Base-by-base conservation (phyloP, 2,888 invertebrate species). In the Drosophila prostipennis region DNA sequence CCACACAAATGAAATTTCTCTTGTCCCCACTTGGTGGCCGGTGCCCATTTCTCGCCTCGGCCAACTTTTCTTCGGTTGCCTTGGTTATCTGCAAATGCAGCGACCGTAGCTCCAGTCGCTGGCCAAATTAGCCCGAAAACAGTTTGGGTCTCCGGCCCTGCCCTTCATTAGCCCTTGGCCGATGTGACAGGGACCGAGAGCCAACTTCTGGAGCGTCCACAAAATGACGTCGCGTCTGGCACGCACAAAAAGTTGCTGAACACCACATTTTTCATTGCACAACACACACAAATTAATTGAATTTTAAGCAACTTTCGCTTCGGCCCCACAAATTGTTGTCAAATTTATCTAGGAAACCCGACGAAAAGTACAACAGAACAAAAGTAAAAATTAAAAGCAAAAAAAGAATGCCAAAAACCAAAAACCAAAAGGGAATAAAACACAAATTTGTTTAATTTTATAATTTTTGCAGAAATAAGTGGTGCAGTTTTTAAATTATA, bases 261-360 rank as follows among this genome's bases (percentile, higher is more conserved):
- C 65, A 64, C 65, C 77, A 69, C 77, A 81, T 81, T 85, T 85
- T 76, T 72, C 71, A 67, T 78, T 78, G 81, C 85, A 73, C 65
- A 69, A 70, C 65, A 67, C 78, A 82, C 51, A 83, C 81, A 80
- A 73, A 78, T 84, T 87, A 83, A 83, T 83, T 83, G 79, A 89
- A 83, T 89, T 83, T 88, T 72, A 76, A 78, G 81, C 79, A 80
- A 80, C 79, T 83, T 83, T 87, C 58, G 46, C 68, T 64, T 63
- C 59, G 52, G 40, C 71, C 67, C 51, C 64, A 37, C 52, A 83
- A 86, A 83, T 76, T 68, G 76, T 76, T 83, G 53, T 43, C 37
- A 76, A 78, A 78, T 83, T 80, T 87, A 75, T 86, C 65, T 64
- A 74, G 83, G 67, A 59, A 59, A 48, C 34, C 32, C 40, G 48